Base-by-base conservation (phyloP, 2,888 invertebrate genomes). In the Mythimna impura region DNA sequence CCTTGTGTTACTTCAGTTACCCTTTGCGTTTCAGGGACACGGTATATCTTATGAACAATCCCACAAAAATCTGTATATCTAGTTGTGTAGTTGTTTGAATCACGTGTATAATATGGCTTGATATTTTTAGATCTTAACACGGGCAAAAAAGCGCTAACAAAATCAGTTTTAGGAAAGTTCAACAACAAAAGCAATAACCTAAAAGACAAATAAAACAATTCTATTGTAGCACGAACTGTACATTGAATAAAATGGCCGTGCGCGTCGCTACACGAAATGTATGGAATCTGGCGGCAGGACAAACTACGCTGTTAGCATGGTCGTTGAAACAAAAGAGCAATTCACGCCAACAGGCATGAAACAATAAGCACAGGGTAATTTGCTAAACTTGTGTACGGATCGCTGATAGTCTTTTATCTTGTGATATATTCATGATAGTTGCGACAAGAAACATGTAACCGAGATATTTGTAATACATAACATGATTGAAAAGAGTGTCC, bases 241-340 rank as follows among this genome's bases (percentile, higher is more conserved):
- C 40, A 81, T 74, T 81, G 75, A 82, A 81, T 74, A 14, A 69
- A 71, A 81, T 74, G 52, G 54, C 10, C 47, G 14, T 50, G 50
- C 50, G 50, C 25, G 30, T 40, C 7, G 10, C 68, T 68, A 2
- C 60, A 58, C 58, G 0, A 66, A 75, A 79, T 66, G 63, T 80
- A 58, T 30, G 57, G 68, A 80, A 61, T 75, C 69, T 66, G 66
- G 40, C 50, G 50, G 20, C 54, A 58, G 68, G 55, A 74, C 55
- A 82, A 76, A 80, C 79, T 58, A 57, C 71, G 14, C 66, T 57
- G 76, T 60, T 71, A 78, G 65, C 55, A 66, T 47, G 71, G 43
- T 64, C 70, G 63, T 81, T 74, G 81, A 72, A 83, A 77, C 67
- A 83, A 80, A 83, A 77, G 84, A 71, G 71, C 84, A 62, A 77